Percentiles rank a stretch among this genome's conserved stretches.
Conservation (phyloP, 2,888 invertebrate genomes). For the Trichacis sp. region DNA sequence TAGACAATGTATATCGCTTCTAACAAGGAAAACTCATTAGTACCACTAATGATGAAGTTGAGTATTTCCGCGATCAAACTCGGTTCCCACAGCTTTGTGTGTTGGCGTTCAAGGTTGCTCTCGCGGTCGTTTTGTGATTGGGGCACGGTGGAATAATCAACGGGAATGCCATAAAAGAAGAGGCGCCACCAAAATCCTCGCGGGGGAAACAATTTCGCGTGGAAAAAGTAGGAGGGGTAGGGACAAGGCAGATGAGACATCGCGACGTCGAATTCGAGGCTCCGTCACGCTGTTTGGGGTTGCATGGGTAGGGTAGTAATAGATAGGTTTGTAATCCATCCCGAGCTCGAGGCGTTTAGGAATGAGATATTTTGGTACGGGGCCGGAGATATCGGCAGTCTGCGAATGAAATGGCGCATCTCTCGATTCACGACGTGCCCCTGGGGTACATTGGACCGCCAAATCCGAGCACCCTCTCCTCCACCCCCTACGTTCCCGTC, state of each 20-base stretch:
- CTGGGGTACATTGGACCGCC: slow-evolving; percentile 58
- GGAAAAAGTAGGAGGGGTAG: slow-evolving; percentile 15
- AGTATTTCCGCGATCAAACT: background rate
- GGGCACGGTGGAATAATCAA: background rate
- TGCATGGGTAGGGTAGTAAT: slow-evolving; percentile 65
- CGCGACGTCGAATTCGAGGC: slow-evolving; percentile 49
- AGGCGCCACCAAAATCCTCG: slow-evolving; percentile 19
- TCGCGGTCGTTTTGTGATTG: background rate
- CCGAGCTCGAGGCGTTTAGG: slow-evolving; percentile 66
- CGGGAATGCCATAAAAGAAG: slow-evolving; percentile 12
- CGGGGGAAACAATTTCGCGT: slow-evolving; percentile 20
- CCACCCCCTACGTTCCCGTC: slow-evolving; percentile 34
- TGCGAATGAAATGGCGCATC: slow-evolving; percentile 67
- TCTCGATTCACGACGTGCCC: slow-evolving; percentile 64
- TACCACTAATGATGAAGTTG: background rate
- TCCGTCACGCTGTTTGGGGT: slow-evolving; percentile 47
- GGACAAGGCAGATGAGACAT: slow-evolving; percentile 29
- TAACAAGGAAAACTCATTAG: too few relatives aligned
- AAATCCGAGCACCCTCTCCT: slow-evolving; percentile 58
- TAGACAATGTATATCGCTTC: too few relatives aligned
- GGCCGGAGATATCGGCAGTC: slow-evolving; percentile 67
- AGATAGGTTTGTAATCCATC: slow-evolving; percentile 70
- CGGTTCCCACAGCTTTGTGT: background rate
- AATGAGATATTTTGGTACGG: slow-evolving; percentile 68
- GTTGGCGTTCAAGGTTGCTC: background rate